Evolutionary conservation across 1,140 invertebrate genomes (phyloP).

Genomic region (Drosophila guanche): DNA sequence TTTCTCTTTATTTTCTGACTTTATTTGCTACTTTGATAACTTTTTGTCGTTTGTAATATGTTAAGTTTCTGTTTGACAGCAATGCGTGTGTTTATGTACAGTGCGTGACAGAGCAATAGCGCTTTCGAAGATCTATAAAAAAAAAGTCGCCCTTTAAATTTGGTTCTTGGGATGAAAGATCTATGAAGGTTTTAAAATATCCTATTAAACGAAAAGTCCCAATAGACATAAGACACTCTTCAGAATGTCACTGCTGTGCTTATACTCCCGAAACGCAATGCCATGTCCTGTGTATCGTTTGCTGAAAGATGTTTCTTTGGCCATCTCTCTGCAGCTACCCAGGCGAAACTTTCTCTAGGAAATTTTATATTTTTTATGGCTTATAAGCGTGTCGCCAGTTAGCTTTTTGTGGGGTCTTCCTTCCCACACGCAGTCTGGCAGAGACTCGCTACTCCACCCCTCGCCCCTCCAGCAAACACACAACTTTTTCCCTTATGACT

Average conservation of each 20-base stretch:
- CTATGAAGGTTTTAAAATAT: not conserved
- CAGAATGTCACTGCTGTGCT: not conserved
- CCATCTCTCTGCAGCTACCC: conserved; percentile 2
- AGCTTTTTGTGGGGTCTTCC: conserved; percentile 18
- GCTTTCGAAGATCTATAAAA: not conserved
- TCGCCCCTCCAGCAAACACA: conserved; percentile 19
- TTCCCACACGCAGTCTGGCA: conserved; percentile 49
- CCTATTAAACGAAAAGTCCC: not conserved
- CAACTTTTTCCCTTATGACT: conserved; percentile 75
- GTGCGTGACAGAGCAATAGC: conserved; percentile 9
- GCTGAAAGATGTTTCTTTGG: conserved; percentile 16
- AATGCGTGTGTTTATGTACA: conserved; percentile 22
- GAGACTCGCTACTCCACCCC: conserved; percentile 3
- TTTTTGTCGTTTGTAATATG: conserved; percentile 25
- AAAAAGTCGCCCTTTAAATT: no score
- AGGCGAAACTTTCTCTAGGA: conserved; percentile 52
- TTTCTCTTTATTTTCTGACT: conserved; percentile 3
- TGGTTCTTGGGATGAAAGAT: no score
- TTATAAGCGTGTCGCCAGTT: conserved; percentile 67
- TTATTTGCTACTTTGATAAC: conserved; percentile 22
- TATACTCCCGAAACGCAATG: conserved; percentile 12
- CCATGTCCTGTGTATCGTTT: not conserved
- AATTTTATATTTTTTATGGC: conserved; percentile 65
- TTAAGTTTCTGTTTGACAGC: conserved; percentile 15
- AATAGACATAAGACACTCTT: no score